phyloP scores from a whole-genome alignment of 1,140 invertebrate species.

The Heliconius himera region DNA sequence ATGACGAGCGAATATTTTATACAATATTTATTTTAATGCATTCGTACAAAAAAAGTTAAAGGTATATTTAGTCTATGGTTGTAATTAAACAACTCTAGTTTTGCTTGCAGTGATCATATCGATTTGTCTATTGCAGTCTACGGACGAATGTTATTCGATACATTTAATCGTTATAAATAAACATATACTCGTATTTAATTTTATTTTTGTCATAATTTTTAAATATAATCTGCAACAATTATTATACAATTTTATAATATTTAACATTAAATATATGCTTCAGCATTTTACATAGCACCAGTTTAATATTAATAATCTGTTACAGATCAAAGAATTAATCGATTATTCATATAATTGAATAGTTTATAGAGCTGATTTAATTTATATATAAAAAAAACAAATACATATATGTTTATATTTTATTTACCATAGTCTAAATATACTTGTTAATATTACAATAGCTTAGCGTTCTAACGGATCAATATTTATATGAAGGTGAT shows the following conservation, averaged over 20 bases:
- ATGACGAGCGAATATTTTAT: conserved; percentile 52
- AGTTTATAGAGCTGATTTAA: neutral
- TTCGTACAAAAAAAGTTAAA: conserved; percentile 14
- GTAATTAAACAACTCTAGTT: neutral
- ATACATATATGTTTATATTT: neutral
- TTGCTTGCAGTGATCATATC: neutral
- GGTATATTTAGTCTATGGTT: conserved; percentile 31
- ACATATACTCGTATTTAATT: too few relatives aligned
- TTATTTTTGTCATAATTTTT: neutral
- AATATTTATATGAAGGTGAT: conserved; percentile 40
- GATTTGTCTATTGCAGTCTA: neutral
- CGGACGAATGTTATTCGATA: neutral
- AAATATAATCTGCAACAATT: neutral
- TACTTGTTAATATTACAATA: conserved; percentile 35
- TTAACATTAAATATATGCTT: neutral
- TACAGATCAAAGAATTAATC: neutral
- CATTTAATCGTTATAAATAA: too few relatives aligned
- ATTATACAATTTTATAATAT: neutral
- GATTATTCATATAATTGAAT: neutral
- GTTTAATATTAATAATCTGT: neutral
- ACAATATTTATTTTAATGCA: conserved; percentile 41
- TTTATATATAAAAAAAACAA: neutral
- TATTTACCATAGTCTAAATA: conserved; percentile 18
- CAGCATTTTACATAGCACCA: neutral
- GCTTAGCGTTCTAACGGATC: conserved; percentile 32